Conservation (phyloP, 2,888 invertebrate species). For the Lasioglossum villosulum region DNA sequence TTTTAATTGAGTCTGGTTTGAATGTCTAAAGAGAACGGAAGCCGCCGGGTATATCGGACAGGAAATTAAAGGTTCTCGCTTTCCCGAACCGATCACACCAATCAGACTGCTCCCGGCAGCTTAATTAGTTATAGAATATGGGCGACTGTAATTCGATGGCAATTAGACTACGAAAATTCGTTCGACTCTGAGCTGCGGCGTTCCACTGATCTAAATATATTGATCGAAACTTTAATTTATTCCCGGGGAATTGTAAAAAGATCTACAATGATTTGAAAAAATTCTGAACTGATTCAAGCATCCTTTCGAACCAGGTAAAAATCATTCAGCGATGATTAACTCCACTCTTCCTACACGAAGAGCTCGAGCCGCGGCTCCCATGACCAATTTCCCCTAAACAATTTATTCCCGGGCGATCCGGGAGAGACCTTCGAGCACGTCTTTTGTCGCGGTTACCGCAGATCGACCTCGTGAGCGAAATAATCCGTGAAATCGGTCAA, state of each 20-base stretch:
- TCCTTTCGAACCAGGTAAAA: background rate
- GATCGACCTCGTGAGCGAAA: slow-evolving; percentile 48
- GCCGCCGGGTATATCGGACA: background rate
- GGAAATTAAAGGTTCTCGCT: slow-evolving; percentile 1
- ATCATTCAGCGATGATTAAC: background rate
- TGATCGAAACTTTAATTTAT: too few species aligned
- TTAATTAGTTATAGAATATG: background rate
- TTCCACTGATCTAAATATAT: background rate
- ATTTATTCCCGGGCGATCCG: background rate
- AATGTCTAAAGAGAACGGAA: slow-evolving; percentile 9
- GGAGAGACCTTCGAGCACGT: background rate
- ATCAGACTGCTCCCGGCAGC: background rate
- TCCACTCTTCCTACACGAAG: background rate
- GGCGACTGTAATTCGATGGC: background rate
- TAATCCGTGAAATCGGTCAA: slow-evolving; percentile 77
- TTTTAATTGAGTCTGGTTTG: background rate
- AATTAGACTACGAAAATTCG: background rate
- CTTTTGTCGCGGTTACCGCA: slow-evolving; percentile 18
- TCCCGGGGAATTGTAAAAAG: too few species aligned
- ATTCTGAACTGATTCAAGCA: background rate
- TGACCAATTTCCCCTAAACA: background rate
- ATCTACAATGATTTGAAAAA: background rate
- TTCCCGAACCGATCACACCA: background rate
- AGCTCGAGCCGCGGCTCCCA: background rate
- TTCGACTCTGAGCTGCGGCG: background rate